phyloP scores from a whole-genome alignment of 2,113 vertebrate species.

The Trematomus loennbergii region DNA sequence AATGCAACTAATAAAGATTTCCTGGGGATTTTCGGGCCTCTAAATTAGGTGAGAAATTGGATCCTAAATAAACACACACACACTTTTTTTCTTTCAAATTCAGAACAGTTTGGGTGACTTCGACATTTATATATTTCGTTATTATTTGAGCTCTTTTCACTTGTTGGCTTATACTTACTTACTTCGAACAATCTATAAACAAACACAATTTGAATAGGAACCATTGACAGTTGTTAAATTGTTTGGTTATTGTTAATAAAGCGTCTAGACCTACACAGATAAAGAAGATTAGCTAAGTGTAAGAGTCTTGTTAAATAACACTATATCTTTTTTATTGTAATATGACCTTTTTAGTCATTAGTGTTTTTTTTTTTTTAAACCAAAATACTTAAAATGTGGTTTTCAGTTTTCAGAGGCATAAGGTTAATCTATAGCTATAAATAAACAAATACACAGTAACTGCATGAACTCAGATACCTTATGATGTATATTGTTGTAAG shows the following conservation, averaged over 20 bases:
- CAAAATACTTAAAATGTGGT: neutral
- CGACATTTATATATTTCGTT: neutral
- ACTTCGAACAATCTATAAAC: neutral
- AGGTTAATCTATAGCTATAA: neutral
- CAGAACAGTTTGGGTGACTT: neutral
- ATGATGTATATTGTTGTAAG: slow-evolving; percentile 7
- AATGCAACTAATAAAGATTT: neutral
- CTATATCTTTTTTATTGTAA: neutral
- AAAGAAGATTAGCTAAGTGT: neutral
- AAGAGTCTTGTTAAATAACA: neutral
- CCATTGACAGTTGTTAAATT: neutral
- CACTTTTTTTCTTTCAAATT: neutral
- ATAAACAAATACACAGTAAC: neutral
- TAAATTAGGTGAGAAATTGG: neutral
- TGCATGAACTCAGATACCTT: neutral
- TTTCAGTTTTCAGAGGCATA: neutral
- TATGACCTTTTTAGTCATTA: neutral
- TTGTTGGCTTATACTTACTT: neutral
- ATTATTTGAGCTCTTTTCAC: neutral
- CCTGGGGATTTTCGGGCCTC: neutral
- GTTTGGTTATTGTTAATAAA: neutral
- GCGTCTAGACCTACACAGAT: neutral
- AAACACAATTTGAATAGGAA: neutral
- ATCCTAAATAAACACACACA: neutral
- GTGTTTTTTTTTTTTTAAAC: neutral